Evolutionary conservation across 2,113 vertebrate species (phyloP).

Genomic region (Ursus arctos): DNA sequence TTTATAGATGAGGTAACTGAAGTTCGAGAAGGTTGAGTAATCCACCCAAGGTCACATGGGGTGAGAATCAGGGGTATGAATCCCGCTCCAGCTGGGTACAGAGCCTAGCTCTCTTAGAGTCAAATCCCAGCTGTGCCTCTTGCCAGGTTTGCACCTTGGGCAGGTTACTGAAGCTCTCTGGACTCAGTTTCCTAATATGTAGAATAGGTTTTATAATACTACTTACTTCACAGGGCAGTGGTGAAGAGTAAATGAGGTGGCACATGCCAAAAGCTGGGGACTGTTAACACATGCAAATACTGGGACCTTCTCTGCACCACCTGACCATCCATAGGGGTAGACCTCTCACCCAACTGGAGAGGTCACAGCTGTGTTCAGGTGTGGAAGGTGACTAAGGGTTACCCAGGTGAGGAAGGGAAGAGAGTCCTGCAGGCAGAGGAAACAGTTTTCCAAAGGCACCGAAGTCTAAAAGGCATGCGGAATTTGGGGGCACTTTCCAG

Average conservation of each 20-base stretch:
- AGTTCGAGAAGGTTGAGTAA: neutral
- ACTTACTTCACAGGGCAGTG: neutral
- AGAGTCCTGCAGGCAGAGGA: neutral
- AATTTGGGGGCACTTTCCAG: too few relatives aligned
- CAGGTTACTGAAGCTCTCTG: neutral
- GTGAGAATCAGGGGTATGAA: neutral
- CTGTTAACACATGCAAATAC: accelerated
- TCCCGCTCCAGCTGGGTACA: neutral
- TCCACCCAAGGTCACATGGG: neutral
- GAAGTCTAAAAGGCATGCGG: neutral
- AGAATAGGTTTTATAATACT: neutral
- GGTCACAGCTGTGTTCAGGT: neutral
- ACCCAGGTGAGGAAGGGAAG: neutral
- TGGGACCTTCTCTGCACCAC: neutral
- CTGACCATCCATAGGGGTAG: too few relatives aligned
- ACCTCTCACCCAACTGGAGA: neutral
- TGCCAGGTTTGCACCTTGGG: neutral
- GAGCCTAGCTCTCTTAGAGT: neutral
- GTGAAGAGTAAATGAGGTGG: neutral
- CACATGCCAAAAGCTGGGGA: neutral
- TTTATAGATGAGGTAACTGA: neutral
- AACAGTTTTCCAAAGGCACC: neutral
- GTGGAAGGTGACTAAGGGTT: neutral
- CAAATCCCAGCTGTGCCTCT: neutral
- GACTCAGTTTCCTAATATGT: neutral